A percentile compares a stretch with the other conserved stretches of the same genome.
phyloP scores from a whole-genome alignment of 1,140 invertebrate genomes.

The Kradibia gibbosae region DNA sequence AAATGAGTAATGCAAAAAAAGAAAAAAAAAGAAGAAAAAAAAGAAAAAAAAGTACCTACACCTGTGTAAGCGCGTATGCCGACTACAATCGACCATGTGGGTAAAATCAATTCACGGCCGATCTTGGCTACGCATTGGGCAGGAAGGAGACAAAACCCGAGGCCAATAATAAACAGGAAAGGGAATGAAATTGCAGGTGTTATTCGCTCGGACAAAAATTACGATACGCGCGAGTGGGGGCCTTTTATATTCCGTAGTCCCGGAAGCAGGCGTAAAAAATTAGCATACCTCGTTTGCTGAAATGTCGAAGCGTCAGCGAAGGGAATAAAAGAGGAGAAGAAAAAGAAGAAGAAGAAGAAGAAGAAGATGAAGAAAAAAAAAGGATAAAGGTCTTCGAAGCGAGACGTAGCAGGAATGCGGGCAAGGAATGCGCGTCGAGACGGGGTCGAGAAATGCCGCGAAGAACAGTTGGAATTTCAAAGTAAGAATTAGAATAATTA shows the following conservation, averaged over 20 bases:
- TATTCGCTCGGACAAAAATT: slow-evolving; percentile 27
- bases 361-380: not conserved
- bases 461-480: not conserved
- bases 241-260: not conserved
- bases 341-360: not conserved
- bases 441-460: not conserved
- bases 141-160: slow-evolving; percentile 38
- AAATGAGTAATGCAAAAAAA: not conserved
- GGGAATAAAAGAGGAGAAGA: not conserved
- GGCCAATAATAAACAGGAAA: slow-evolving; percentile 47
- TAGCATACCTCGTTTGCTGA: slow-evolving; percentile 2
- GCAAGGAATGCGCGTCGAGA: not conserved
- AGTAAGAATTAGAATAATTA: not conserved
- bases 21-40: not conserved
- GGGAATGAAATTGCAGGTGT: slow-evolving; percentile 33
- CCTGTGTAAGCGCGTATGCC: not conserved
- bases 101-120: not conserved
- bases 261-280: slow-evolving; percentile 5
- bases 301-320: no score
- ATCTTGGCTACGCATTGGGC: not conserved
- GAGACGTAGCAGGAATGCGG: slow-evolving; percentile 11
- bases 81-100: not conserved
- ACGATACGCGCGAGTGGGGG: slow-evolving; percentile 29
- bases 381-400: not conserved
- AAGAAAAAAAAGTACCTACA: slow-evolving; percentile 6